phyloP scores from a whole-genome alignment of 64 coral and sea anemone species.

The Porites lutea region DNA sequence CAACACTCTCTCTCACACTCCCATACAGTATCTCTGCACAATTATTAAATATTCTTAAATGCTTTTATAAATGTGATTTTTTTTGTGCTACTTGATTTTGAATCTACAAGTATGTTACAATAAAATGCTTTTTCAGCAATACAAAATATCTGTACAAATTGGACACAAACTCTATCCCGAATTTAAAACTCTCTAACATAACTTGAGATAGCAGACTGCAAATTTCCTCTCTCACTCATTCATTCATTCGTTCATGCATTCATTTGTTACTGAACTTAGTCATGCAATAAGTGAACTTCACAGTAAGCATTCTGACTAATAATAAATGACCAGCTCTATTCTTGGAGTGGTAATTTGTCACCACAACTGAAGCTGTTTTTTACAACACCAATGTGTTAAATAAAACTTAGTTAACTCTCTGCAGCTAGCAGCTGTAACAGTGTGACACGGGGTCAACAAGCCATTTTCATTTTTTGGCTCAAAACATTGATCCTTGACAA shows the following conservation, averaged over 20 bases:
- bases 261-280: too few species aligned
- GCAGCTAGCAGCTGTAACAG: too few species aligned
- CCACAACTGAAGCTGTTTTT: slow-evolving; percentile 7
- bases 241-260: not conserved
- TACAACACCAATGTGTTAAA: not conserved
- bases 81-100: slow-evolving; percentile 24
- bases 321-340: too few species aligned
- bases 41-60: slow-evolving; percentile 63
- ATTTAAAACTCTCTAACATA: slow-evolving; percentile 26
- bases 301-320: not conserved
- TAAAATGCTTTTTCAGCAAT: slow-evolving; percentile 47
- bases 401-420: too few species aligned
- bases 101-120: slow-evolving; percentile 25
- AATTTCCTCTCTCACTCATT: not conserved
- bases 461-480: too few species aligned
- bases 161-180: slow-evolving; percentile 30
- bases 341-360: not conserved
- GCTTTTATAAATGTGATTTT: slow-evolving; percentile 26
- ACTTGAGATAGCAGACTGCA: not conserved
- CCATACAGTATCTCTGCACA: slow-evolving; percentile 41
- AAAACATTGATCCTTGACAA: too few species aligned
- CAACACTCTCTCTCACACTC: not conserved
- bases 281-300: not conserved
- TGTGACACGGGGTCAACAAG: too few species aligned
- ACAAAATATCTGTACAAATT: slow-evolving; percentile 64